Conservation (phyloP, 2,113 vertebrate genomes). For the Grus americana region DNA sequence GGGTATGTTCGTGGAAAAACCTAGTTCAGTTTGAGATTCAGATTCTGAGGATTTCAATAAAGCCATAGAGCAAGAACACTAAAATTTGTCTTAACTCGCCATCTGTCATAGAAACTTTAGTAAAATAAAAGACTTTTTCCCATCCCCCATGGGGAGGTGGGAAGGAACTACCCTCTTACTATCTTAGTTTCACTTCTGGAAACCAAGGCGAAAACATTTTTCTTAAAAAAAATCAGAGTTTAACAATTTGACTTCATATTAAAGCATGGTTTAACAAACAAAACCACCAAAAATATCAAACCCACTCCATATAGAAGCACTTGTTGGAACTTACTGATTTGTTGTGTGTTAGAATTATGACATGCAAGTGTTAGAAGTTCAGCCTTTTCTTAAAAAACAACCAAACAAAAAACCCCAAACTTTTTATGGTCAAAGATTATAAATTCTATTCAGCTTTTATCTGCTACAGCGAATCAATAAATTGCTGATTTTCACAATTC, state of each 20-base stretch:
- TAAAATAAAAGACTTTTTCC: neutral
- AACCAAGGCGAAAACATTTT: neutral
- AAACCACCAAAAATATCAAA: neutral
- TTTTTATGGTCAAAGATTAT: neutral
- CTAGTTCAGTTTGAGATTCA: neutral
- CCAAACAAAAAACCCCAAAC: too few species aligned
- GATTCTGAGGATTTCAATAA: neutral
- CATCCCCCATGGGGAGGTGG: neutral
- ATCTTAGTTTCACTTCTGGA: neutral
- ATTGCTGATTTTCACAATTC: neutral
- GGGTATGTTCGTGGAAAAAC: neutral
- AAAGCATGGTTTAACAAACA: neutral
- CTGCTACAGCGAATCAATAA: neutral
- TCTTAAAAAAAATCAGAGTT: neutral
- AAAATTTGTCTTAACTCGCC: neutral
- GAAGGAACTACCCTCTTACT: neutral
- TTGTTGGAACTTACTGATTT: neutral
- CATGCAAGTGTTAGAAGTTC: neutral
- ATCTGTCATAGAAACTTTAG: neutral
- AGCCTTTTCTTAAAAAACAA: neutral
- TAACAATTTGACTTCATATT: neutral
- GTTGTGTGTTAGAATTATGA: neutral
- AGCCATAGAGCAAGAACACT: neutral
- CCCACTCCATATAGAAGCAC: neutral
- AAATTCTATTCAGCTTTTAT: neutral